These are phyloP conservation scores for Paradisaea rubra DNA, from an alignment of 2,113 vertebrate genomes.

Conservation along the genomic window DNA sequence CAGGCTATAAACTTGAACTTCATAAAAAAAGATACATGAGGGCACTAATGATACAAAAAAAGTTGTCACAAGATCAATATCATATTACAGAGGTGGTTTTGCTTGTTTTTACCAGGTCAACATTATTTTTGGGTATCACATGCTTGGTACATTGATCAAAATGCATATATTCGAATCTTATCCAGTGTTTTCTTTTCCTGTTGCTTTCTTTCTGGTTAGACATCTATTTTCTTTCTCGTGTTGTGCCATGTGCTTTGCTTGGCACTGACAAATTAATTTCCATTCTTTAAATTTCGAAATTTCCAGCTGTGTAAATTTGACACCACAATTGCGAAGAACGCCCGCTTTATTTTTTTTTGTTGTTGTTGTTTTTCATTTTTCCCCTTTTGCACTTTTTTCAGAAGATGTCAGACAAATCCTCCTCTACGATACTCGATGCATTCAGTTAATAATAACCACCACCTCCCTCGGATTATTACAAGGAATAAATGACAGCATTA, in stretches of 20 bases:
- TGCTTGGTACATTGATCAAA: background rate
- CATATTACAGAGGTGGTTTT: background rate
- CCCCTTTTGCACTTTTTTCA: background rate
- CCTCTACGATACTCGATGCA: background rate
- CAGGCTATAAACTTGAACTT: background rate
- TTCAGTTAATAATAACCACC: background rate
- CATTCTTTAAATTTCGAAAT: background rate
- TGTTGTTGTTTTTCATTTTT: background rate
- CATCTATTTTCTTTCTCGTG: background rate
- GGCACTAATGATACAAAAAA: background rate
- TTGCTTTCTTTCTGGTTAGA: background rate
- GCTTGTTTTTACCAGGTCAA: background rate
- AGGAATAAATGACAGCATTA: background rate
- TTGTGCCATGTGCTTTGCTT: background rate
- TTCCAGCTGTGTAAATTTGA: background rate
- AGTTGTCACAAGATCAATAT: background rate
- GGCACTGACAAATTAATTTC: background rate
- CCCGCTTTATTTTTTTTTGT: no score
- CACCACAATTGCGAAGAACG: fast-evolving
- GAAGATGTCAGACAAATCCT: background rate
- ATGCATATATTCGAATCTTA: background rate
- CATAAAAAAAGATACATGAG: background rate
- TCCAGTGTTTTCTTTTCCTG: background rate
- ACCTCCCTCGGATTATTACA: background rate
- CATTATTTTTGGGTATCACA: background rate